A percentile compares a stretch with the other conserved stretches of the same genome.
Conservation (phyloP, 2,888 invertebrate genomes). For the Brachyopa scutellaris region DNA sequence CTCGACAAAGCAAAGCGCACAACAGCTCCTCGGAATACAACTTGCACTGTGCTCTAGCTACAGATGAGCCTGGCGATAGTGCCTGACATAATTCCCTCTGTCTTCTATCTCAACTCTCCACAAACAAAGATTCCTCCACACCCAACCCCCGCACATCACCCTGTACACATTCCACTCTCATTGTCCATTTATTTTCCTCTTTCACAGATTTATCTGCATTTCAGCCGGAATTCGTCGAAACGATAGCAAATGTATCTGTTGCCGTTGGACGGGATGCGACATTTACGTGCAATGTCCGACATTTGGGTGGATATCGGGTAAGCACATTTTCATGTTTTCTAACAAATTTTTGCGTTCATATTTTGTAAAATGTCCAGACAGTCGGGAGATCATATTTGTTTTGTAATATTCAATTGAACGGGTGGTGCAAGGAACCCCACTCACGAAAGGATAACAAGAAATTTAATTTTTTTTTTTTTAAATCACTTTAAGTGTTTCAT, state of each 20-base stretch:
- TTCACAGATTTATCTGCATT: constrained; percentile 86
- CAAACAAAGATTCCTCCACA: constrained; percentile 29
- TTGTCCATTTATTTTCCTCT: constrained; percentile 11
- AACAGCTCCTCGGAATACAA: constrained; percentile 23
- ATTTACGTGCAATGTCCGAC: constrained; percentile 92
- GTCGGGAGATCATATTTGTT: too few relatives aligned
- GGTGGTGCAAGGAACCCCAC: background rate
- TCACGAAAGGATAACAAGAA: constrained; percentile 24
- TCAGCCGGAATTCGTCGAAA: constrained; percentile 93
- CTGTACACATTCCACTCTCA: constrained; percentile 15
- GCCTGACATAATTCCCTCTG: constrained; percentile 35
- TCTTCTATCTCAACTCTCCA: constrained; percentile 3
- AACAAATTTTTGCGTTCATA: constrained; percentile 33
- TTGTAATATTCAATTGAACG: too few relatives aligned
- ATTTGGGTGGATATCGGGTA: constrained; percentile 94
- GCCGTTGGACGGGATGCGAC: constrained; percentile 93
- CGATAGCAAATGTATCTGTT: constrained; percentile 91
- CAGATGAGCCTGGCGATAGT: constrained; percentile 11
- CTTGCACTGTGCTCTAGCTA: background rate
- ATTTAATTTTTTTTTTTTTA: constrained; percentile 33
- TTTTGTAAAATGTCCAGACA: constrained; percentile 39
- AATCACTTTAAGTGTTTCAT: constrained; percentile 41
- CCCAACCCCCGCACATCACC: background rate
- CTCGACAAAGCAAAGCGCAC: constrained; percentile 4
- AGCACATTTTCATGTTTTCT: constrained; percentile 80